A percentile compares a stretch with the other conserved stretches of the same genome.
Conservation (phyloP, 2,113 vertebrate species). For the Rynchops niger region DNA sequence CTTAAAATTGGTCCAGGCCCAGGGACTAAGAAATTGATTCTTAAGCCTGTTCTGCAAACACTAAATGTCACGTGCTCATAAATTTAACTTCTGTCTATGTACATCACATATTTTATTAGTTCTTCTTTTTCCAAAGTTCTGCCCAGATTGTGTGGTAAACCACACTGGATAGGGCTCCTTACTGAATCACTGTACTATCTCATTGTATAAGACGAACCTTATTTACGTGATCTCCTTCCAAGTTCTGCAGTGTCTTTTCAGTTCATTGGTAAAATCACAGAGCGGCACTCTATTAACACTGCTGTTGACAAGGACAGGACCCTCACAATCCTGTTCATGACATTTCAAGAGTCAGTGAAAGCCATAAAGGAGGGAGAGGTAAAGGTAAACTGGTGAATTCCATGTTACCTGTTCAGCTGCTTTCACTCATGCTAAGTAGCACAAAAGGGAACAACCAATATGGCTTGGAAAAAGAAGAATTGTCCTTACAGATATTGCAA, state of each 20-base stretch:
- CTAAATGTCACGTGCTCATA: fast-evolving
- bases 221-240: not conserved
- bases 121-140: not conserved
- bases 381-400: not conserved
- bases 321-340: not conserved
- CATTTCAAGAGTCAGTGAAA: not conserved
- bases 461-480: not conserved
- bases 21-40: not conserved
- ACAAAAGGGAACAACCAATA: not conserved
- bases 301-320: not conserved
- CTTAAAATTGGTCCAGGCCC: not conserved
- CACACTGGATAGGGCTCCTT: not conserved
- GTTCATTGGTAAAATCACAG: not conserved
- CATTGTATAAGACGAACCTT: not conserved
- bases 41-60: not conserved
- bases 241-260: not conserved
- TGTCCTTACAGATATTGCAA: not conserved
- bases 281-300: not conserved
- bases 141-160: not conserved
- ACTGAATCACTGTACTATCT: not conserved
- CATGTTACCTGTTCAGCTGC: not conserved
- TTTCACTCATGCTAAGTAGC: not conserved
- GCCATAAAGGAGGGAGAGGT: not conserved
- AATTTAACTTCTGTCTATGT: not conserved
- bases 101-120: not conserved